phyloP scores from a whole-genome alignment of 2,113 vertebrate species.

The Rhabdomys dilectus region DNA sequence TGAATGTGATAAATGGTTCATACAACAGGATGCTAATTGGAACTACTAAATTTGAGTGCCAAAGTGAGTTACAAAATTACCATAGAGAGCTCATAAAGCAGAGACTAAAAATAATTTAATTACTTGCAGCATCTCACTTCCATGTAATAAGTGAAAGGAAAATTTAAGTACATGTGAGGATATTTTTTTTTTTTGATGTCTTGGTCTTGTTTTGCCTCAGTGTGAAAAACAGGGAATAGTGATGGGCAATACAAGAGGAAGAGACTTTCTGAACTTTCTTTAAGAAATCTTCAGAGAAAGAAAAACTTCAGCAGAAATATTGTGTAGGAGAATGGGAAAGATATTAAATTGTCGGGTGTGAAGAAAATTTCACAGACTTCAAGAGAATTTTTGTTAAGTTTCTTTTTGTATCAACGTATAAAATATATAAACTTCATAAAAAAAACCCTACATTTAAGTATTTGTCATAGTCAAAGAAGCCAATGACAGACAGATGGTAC shows the following conservation, averaged over 20 bases:
- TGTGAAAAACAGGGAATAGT: conserved; percentile 10
- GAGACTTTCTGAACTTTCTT: conserved; percentile 16
- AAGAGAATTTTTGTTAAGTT: background rate
- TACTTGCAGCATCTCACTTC: background rate
- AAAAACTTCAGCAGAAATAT: conserved; percentile 39
- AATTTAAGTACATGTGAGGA: background rate
- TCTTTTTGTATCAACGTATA: conserved; percentile 2
- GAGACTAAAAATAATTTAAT: conserved; percentile 14
- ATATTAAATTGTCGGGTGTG: background rate
- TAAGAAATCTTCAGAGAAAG: background rate
- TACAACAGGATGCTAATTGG: background rate
- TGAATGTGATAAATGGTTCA: background rate
- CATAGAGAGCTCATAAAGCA: conserved; percentile 24
- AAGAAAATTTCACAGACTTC: background rate
- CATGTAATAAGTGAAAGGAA: background rate
- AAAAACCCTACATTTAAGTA: background rate
- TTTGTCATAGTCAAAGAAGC: conserved; percentile 22
- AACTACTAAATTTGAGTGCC: background rate
- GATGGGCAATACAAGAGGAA: background rate
- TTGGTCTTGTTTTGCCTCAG: background rate
- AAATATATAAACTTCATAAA: background rate
- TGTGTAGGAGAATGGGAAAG: background rate
- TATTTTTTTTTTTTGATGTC: background rate
- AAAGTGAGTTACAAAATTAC: conserved; percentile 22
- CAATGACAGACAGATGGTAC: background rate